phyloP scores from a whole-genome alignment of 2,113 vertebrate genomes.

The Cyphomyrus discorhynchus region DNA sequence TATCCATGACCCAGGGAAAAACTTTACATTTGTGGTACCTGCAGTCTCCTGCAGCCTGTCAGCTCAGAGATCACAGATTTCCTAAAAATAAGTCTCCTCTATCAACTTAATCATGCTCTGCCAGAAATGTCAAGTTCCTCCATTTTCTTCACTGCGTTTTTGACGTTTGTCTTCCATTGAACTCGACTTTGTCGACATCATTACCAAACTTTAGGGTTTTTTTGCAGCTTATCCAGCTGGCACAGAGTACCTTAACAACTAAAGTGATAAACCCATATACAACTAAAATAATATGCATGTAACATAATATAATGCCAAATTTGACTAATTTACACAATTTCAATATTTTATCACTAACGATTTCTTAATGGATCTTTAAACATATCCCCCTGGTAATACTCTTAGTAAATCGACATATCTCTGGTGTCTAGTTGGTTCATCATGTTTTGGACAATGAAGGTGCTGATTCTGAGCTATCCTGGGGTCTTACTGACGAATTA shows the following conservation, averaged over 20 bases:
- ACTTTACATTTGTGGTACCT: background rate
- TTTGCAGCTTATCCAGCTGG: background rate
- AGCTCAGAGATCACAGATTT: background rate
- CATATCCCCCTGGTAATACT: background rate
- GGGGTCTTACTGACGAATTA: too few species aligned
- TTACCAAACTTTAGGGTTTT: background rate
- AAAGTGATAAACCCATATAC: background rate
- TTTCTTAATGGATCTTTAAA: background rate
- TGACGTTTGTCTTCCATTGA: background rate
- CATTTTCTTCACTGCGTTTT: background rate
- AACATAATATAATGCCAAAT: background rate
- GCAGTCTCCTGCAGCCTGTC: conserved; percentile 9
- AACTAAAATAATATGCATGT: background rate
- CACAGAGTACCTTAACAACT: background rate
- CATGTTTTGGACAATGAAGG: background rate
- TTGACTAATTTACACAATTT: background rate
- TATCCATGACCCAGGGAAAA: background rate
- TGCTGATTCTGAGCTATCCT: background rate
- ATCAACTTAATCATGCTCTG: background rate
- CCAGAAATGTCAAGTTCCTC: background rate
- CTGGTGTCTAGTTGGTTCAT: background rate
- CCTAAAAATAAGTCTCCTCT: background rate
- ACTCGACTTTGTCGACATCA: conserved; percentile 1
- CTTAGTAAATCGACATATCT: background rate
- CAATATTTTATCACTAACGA: background rate